A percentile compares a stretch with the other conserved stretches of the same genome.
Evolutionary conservation across 2,797 vertebrate genomes (phyloP).

Genomic region (Prionace glauca): DNA sequence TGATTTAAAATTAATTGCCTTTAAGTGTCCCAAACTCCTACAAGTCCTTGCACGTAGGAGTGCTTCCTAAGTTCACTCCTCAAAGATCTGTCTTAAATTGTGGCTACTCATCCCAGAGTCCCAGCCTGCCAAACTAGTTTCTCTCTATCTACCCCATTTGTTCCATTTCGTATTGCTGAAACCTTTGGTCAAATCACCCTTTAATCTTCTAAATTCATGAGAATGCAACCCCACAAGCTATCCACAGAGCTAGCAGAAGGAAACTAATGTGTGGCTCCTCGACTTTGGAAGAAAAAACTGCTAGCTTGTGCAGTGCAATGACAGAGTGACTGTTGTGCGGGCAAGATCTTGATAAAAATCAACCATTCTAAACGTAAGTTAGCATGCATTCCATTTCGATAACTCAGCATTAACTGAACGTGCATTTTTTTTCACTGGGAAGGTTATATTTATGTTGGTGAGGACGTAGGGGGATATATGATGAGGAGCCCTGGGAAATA

Average conservation of each 20-base stretch:
- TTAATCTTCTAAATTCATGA: neutral
- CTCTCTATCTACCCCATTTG: neutral
- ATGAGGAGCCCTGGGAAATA: conserved; percentile 10
- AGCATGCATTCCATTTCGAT: conserved; percentile 2
- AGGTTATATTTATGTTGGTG: conserved; percentile 10
- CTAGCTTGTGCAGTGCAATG: neutral
- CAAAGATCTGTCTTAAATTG: neutral
- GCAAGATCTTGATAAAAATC: neutral
- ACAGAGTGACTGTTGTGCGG: neutral
- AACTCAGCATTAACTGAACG: neutral
- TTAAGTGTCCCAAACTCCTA: neutral
- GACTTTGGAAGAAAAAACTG: neutral
- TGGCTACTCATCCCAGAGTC: neutral
- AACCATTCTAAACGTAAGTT: neutral
- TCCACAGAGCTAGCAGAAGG: neutral
- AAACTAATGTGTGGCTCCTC: neutral
- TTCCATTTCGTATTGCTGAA: neutral
- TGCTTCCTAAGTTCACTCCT: neutral
- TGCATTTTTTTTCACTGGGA: neutral
- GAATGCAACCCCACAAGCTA: neutral
- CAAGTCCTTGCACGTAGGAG: neutral
- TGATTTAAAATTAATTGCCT: no score
- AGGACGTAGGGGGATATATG: neutral
- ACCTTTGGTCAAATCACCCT: neutral
- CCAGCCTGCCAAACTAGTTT: no score